Evolutionary conservation across 1,140 invertebrate species (phyloP).

Genomic region (Diplogasteroides magnus): DNA sequence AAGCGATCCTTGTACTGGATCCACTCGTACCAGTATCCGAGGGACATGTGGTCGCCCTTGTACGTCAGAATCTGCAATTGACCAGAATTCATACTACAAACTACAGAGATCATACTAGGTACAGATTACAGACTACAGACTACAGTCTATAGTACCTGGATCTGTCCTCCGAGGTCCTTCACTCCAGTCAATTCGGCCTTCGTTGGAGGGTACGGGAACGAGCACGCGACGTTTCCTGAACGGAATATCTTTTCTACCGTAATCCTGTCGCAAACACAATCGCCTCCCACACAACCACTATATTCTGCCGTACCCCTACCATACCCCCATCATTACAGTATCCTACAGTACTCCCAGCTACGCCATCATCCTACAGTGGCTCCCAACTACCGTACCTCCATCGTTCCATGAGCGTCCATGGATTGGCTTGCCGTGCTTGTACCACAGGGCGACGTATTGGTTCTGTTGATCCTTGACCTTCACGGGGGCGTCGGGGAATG

Average conservation of each 20-base stretch:
- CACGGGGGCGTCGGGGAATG: constrained; percentile 32
- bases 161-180: constrained; percentile 7
- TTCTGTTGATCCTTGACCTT: constrained; percentile 32
- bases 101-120: no score
- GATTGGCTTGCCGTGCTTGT: constrained; percentile 39
- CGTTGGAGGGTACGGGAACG: constrained; percentile 16
- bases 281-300: no score
- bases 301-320: no score
- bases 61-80: constrained; percentile 25
- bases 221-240: constrained; percentile 21
- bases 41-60: constrained; percentile 33
- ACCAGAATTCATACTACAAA: no score
- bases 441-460: constrained; percentile 32
- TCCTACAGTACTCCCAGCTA: no score
- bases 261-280: no score
- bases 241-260: no score
- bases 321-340: no score
- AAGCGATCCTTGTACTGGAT: constrained; percentile 28
- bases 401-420: constrained; percentile 38
- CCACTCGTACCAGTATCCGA: constrained; percentile 34
- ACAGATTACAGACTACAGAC: no score
- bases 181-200: constrained; percentile 21
- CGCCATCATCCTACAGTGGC: no score
- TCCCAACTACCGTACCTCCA: no score
- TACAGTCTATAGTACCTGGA: constrained; percentile 34